Conservation (phyloP, 1,140 invertebrate species). For the Melipona quadrifasciata region DNA sequence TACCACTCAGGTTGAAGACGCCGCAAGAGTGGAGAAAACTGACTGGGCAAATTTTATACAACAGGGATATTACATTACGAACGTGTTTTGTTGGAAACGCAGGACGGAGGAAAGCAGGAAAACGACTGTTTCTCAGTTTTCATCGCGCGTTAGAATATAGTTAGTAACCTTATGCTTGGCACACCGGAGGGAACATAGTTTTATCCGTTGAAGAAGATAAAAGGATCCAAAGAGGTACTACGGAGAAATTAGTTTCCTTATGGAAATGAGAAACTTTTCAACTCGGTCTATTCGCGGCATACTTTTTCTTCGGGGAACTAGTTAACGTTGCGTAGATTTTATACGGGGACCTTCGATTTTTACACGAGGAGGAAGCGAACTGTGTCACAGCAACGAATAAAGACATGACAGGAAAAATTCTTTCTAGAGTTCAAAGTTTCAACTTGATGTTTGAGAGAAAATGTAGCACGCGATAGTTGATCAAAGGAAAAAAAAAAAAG, state of each 20-base stretch:
- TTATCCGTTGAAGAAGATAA: constrained; percentile 17
- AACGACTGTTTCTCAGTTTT: background rate
- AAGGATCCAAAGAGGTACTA: background rate
- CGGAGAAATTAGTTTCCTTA: constrained; percentile 2
- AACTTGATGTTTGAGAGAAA: background rate
- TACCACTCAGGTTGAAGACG: background rate
- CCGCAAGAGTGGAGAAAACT: background rate
- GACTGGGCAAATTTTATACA: background rate
- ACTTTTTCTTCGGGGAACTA: background rate
- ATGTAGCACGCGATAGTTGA: too few species aligned
- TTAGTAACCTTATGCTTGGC: constrained; percentile 15
- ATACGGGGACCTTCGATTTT: background rate
- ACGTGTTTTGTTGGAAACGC: too few species aligned
- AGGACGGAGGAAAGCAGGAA: background rate
- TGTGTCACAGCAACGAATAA: background rate
- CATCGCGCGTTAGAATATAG: background rate
- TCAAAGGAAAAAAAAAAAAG: too few species aligned
- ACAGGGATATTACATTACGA: background rate
- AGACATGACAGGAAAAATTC: background rate
- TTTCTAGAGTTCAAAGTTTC: background rate
- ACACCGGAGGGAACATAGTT: background rate
- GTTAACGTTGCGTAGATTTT: background rate
- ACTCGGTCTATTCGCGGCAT: background rate
- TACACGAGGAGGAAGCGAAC: background rate
- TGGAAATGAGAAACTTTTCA: background rate